Conservation (phyloP, 2,888 invertebrate species). For the Lycophotia porphyrea region DNA sequence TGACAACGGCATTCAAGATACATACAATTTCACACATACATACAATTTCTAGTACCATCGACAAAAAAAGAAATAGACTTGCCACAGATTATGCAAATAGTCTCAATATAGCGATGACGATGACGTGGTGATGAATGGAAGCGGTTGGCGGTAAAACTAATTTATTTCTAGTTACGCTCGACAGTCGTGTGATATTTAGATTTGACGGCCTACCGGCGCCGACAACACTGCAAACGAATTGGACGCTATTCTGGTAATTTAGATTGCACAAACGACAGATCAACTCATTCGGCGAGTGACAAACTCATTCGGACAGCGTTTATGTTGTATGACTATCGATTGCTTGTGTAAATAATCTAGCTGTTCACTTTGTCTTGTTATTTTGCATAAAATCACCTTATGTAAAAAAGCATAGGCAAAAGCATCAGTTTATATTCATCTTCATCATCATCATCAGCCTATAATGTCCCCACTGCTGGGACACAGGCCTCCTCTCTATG, state of each 20-base stretch:
- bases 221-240: constrained; percentile 1
- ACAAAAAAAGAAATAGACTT: background rate
- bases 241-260: constrained; percentile 28
- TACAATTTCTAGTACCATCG: background rate
- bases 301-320: background rate
- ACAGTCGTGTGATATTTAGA: constrained; percentile 38
- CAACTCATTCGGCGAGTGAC: background rate
- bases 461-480: no score
- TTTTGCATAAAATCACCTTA: background rate
- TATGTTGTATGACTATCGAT: background rate
- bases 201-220: constrained; percentile 26
- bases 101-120: constrained; percentile 56
- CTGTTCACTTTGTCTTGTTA: background rate
- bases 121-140: constrained; percentile 58
- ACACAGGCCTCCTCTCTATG: no score
- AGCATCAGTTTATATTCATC: no score
- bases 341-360: background rate
- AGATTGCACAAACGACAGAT: constrained; percentile 4
- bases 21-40: background rate
- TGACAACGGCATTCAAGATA: background rate
- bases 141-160: constrained; percentile 42
- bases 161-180: constrained; percentile 55
- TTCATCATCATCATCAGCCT: no score
- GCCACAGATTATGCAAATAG: constrained; percentile 31
- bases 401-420: background rate